A percentile compares a stretch with the other conserved stretches of the same genome.
Evolutionary conservation across 2,888 invertebrate species (phyloP).

Genomic region (Cantharis rufa): DNA sequence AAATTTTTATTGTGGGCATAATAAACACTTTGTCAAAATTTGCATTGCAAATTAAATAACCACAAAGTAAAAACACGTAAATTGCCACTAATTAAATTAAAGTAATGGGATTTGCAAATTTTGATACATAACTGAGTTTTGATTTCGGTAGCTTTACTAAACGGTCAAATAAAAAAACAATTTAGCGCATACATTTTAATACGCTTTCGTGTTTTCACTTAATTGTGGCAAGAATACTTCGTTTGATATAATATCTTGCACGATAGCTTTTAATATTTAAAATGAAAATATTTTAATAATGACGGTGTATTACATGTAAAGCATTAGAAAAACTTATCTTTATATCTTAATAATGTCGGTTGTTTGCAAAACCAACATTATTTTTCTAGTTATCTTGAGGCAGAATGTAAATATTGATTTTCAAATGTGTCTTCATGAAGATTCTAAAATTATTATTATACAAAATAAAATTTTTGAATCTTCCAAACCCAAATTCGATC

Average conservation of each 20-base stretch:
- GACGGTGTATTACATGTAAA: background rate
- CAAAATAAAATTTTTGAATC: too few relatives aligned
- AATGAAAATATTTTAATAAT: background rate
- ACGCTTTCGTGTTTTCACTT: background rate
- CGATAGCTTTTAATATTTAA: background rate
- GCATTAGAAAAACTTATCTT: background rate
- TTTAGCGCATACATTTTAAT: background rate
- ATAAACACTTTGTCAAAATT: slow-evolving; percentile 4
- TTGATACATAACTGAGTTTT: background rate
- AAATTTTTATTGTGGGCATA: background rate
- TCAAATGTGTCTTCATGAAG: background rate
- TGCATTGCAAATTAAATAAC: background rate
- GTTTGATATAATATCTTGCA: background rate
- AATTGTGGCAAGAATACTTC: background rate
- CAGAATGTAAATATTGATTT: background rate
- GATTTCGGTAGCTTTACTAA: background rate
- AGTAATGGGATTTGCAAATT: background rate
- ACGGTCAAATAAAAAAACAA: background rate
- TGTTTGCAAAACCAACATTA: background rate
- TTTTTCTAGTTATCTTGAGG: background rate
- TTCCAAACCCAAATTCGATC: too few relatives aligned
- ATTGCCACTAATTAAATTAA: slow-evolving; percentile 3
- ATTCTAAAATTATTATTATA: background rate
- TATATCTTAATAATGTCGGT: background rate
- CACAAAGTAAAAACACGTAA: background rate